Base-by-base conservation (phyloP, 2,797 vertebrate species). In the Danio jaintianensis region DNA sequence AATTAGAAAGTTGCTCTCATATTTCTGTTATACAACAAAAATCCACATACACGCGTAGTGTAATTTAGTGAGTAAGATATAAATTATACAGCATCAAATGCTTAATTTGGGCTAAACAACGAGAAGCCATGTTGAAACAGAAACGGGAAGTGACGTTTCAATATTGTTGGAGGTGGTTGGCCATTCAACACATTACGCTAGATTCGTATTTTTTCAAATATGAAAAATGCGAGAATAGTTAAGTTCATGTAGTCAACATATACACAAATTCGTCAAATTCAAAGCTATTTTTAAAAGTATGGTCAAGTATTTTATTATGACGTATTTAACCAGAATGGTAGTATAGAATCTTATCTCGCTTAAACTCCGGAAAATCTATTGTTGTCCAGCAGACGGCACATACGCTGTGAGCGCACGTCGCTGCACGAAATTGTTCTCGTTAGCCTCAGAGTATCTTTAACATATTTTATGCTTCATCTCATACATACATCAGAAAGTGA, bases 141-240 rank as follows among this genome's bases (percentile, higher is more conserved):
- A 90, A 91, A 91, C 71, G 82, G 93, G 94, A 95, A 88, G 81
- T 94, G 92, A 93, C 93, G 7, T 80, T 40, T 36, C 1, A 4
- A 10, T 63, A n/a, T 69, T 63, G 61, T 29, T 15, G 12, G 4
- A 40, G 6, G 2, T 13, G 0, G 48, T 72, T 59, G 85, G 88
- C 85, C 84, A 84, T 63, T 66, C 75, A 83, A 64, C n/a, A 0
- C 3, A 9, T 56, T 50, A 4, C 82, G 20, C 43, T 11, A 78
- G 20, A 36, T 55, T 11, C 7, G 6, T 0, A 40, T 52, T 13
- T 45, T 16, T 56, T 58, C 0, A 58, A 47, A 40, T 12, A 5
- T n/a, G 8, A 40, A 20, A 29, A 40, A 4, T 64, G 6, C n/a
- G n/a, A n/a, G 7, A 16, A 10, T 7, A 5, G 7, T 55, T 80